Conservation (phyloP, 2,113 vertebrate species). For the Micronisus gabar region DNA sequence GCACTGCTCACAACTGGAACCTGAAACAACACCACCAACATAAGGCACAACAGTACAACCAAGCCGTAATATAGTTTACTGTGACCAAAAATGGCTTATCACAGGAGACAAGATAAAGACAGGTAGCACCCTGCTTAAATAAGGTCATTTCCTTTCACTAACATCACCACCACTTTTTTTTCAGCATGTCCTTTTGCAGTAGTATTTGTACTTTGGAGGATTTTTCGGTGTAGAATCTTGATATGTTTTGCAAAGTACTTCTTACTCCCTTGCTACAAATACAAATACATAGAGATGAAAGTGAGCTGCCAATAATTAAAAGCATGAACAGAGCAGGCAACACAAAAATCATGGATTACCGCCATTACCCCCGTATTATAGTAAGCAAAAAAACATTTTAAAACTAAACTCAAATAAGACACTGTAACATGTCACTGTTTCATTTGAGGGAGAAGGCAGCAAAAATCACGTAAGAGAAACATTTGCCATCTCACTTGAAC, state of each 20-base stretch:
- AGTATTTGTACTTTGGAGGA: background rate
- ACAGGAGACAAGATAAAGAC: background rate
- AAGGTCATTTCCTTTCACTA: background rate
- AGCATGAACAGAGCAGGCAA: background rate
- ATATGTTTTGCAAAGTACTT: background rate
- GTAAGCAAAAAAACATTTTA: background rate
- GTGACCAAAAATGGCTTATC: background rate
- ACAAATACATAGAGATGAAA: background rate
- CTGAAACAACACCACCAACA: slow-evolving; percentile 62
- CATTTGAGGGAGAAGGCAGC: background rate
- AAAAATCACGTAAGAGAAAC: background rate
- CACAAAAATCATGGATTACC: background rate
- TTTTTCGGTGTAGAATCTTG: background rate
- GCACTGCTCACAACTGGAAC: slow-evolving; percentile 78
- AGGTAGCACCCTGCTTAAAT: background rate
- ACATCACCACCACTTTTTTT: background rate
- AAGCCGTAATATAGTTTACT: background rate
- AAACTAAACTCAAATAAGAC: background rate
- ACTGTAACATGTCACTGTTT: background rate
- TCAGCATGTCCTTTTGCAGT: background rate
- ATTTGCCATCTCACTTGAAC: background rate
- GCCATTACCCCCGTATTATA: background rate
- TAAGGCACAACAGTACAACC: background rate
- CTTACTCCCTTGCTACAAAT: background rate
- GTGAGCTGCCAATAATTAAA: background rate